phyloP scores from a whole-genome alignment of 2,797 vertebrate genomes.

The Tokudaia muenninki region DNA sequence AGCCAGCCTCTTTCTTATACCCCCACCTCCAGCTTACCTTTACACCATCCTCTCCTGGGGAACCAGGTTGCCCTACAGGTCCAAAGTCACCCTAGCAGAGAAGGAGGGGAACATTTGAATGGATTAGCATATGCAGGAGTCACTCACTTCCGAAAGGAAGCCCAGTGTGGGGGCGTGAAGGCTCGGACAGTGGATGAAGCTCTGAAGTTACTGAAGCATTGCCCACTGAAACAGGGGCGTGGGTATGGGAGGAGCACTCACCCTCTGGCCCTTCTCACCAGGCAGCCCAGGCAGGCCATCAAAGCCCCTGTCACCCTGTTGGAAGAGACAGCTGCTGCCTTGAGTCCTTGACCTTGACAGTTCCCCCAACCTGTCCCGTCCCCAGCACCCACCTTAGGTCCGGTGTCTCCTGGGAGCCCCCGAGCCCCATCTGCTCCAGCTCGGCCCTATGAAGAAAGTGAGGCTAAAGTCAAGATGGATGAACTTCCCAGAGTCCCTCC shows the following conservation, averaged over 20 bases:
- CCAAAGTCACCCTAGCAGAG: slow-evolving; percentile 92
- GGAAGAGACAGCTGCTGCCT: neutral
- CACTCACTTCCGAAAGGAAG: neutral
- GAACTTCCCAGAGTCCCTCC: neutral
- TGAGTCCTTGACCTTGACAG: neutral
- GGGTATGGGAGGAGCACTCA: slow-evolving; percentile 84
- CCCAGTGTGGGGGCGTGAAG: accelerated
- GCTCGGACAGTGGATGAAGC: accelerated
- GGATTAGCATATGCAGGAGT: neutral
- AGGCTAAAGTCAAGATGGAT: neutral
- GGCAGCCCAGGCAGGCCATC: slow-evolving; percentile 95
- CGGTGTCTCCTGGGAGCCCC: slow-evolving; percentile 94
- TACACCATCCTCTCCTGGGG: slow-evolving; percentile 90
- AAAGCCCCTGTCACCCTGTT: slow-evolving; percentile 95
- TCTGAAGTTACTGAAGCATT: neutral
- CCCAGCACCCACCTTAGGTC: slow-evolving; percentile 90
- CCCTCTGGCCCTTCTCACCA: slow-evolving; percentile 94
- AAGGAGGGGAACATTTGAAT: neutral
- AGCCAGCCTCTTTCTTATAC: too few species aligned
- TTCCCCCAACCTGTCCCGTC: neutral
- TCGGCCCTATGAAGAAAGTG: slow-evolving; percentile 88
- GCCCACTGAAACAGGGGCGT: accelerated
- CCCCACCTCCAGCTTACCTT: slow-evolving; percentile 88
- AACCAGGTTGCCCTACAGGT: slow-evolving; percentile 90
- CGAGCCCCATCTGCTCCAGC: slow-evolving; percentile 93